Evolutionary conservation across 2,888 invertebrate genomes (phyloP), one percentile per base, ranked within the genome.

Genomic region (Autographa pulchrina): DNA sequence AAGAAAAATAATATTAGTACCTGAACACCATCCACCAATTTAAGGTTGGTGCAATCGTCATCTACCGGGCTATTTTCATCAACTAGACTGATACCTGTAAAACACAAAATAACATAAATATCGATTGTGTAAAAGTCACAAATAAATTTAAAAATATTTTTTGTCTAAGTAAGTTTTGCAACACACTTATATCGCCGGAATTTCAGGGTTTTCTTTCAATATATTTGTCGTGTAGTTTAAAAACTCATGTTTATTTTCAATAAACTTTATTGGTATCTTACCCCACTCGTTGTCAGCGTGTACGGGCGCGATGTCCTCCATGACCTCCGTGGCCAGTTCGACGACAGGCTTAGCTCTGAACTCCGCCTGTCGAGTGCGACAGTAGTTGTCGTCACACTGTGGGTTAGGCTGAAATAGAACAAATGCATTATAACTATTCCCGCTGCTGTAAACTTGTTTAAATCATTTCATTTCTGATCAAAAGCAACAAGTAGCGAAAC

Each of bases 231-330:
- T 25, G 25, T 25, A 2, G 25, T 25, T 25, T 25, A 25, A 25
- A 25, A 25, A 25, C 3, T 25, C 25, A 25, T 25, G 25, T 25
- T 25, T 25, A 3, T 25, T 25, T 25, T 2, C 3, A 25, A 25
- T 25, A 25, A 25, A 25, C 25, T 25, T 25, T 25, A 25, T 25
- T 25, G 25, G 25, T 25, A 38, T 79, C 89, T 96, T 96, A 96
- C 99, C 99, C 98, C 98, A 99, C 65, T 98, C 97, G 91, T 99
- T 99, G 59, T 98, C 98, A 78, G 98, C 98, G 90, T 99, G 99
- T 13, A 98, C 83, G 8, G 98, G 97, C 61, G 92, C 91, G 14
- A 94, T 88, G 82, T 96, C 96, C 82, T 96, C 96, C 5, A 94
- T 94, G 16, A 96, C 96, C 72, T 95, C 96, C 0, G 94, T 95